Base-by-base conservation (phyloP, 2,888 invertebrate species). In the Nephrotoma flavescens region DNA sequence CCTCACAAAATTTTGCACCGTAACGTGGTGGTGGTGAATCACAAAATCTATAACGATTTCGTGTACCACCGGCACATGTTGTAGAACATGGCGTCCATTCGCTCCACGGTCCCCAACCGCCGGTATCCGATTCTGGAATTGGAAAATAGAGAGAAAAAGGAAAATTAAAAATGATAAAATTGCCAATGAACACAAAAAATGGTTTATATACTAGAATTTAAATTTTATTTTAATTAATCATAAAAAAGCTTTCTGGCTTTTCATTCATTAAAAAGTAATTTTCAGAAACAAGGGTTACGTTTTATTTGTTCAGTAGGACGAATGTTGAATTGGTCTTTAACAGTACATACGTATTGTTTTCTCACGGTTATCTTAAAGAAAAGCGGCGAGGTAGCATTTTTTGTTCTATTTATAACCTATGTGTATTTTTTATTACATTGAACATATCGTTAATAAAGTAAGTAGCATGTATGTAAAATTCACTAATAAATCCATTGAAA, bases 1-100 rank as follows among this genome's bases (percentile, higher is more conserved):
- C 97, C 94, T 96, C 95, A 90, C 97, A 97, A 91, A 96, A 97
- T 90, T 96, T 96, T 11, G 97, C 97, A 0, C 97, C 97, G 89
- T 97, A 97, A 83, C 96, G 94, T 0, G 97, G 97, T 0, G 96
- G 95, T 0, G 97, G 97, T 0, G 95, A 95, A 91, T 97, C 96
- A 90, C 97, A 97, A 92, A 97, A 95, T 88, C 97, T 94, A 91
- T 97, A 96, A 15, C 97, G 94, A 90, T 95, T 96, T 88, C 95
- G 94, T 15, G 95, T 96, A 0, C 97, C 97, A 86, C 95, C 95
- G 83, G 95, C 93, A 89, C 95, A 95, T 87, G 95, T 95, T 88
- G 94, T 94, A 0, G 96, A 96, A 90, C 97, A 97, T 0, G 95
- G 94, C 0, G 96, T 96, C 97, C 97, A 98, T 86, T 94, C 92